phyloP scores from a whole-genome alignment of 2,797 vertebrate species.

The Propithecus deckenii region DNA sequence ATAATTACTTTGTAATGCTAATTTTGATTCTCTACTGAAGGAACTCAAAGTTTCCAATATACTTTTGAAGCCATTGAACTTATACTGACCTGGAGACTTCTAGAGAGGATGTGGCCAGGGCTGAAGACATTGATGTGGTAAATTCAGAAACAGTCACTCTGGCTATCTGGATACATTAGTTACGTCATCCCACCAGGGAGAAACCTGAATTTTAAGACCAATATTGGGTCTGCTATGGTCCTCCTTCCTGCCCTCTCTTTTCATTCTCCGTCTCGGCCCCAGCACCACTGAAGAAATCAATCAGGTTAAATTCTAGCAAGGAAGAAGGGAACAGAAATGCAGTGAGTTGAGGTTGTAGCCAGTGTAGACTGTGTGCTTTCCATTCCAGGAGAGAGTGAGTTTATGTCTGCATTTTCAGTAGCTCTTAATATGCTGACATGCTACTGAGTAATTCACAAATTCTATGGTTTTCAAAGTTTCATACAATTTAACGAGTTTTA shows the following conservation, averaged over 20 bases:
- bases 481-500: conserved; percentile 19
- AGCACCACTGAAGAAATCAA: background rate
- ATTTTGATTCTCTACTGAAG: background rate
- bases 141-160: background rate
- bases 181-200: background rate
- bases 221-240: background rate
- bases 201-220: background rate
- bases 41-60: background rate
- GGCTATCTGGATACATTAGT: background rate
- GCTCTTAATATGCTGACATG: background rate
- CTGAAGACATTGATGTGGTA: background rate
- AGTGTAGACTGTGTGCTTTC: background rate
- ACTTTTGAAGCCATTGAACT: background rate
- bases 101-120: background rate
- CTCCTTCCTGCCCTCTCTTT: background rate
- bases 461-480: conserved; percentile 27
- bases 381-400: background rate
- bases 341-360: background rate
- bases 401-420: background rate
- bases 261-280: background rate
- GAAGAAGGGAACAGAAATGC: background rate
- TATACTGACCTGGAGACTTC: background rate
- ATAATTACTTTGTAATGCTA: background rate
- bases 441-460: background rate
- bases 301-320: background rate